Evolutionary conservation across 2,888 invertebrate genomes (phyloP), one percentile per base, ranked within the genome.

Genomic region (Ashinkailepas kermadecensis): DNA sequence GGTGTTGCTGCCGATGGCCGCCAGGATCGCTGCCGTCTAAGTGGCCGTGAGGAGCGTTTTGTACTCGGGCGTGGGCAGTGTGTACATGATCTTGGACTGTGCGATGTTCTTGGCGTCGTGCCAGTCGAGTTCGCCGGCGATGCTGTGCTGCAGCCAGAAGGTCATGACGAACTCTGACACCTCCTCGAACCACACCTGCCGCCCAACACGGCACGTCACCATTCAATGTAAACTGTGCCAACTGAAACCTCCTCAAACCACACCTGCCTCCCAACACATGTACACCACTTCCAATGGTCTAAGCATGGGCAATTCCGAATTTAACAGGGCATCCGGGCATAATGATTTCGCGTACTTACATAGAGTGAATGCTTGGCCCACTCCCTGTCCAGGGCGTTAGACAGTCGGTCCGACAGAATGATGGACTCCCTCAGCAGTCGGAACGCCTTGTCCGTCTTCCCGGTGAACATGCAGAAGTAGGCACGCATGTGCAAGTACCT

Each of bases 91-190:
- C 74, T 74, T 74, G 74, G 54, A 56, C 18, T 74, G 74, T 7
- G 74, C 54, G 74, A 74, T 74, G 74, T 74, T 56, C 74, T 74
- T 74, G 74, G 74, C 74, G 56, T 74, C 74, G 74, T 74, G 74
- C 74, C 74, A 74, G 74, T 74, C 74, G 15, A 74, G 74, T 21
- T 74, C 74, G 54, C 74, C 74, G 21, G 21, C 21, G 74, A 74
- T 74, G 74, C 74, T 74, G 74, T 74, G 74, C 54, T 56, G 74
- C 56, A 74, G 74, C 74, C 74, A 74, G 56, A 74, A 74, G 56
- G 74, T 74, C 74, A 74, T 74, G 56, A 74, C 56, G 56, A 74
- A 74, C 56, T 74, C 74, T 21, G 74, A 74, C 13, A 74, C 74
- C 74, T 74, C 74, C 74, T 74, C 74, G 74, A 74, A 74, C 74